A percentile compares a stretch with the other conserved stretches of the same genome.
Evolutionary conservation across 2,113 vertebrate species (phyloP).

Genomic region (Pollachius pollachius): DNA sequence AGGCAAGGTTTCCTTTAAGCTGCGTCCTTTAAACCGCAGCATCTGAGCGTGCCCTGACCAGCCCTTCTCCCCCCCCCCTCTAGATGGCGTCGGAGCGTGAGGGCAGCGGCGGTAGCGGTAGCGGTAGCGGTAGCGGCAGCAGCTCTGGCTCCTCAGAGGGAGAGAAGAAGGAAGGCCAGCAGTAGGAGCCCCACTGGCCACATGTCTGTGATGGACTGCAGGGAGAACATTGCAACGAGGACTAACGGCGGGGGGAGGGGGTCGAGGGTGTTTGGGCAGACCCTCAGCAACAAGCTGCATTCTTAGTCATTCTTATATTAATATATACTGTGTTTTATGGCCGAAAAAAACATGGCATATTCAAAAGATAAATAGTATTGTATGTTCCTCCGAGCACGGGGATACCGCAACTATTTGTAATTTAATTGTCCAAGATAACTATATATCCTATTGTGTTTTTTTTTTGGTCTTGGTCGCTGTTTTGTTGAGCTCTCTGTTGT

Average conservation of each 20-base stretch:
- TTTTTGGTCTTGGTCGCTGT: background rate
- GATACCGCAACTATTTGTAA: conserved; percentile 43
- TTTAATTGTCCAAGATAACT: conserved; percentile 44
- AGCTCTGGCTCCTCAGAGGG: conserved; percentile 80
- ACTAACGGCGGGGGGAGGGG: conserved; percentile 71
- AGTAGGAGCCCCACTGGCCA: conserved; percentile 68
- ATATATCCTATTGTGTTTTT: conserved; percentile 22
- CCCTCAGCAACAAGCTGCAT: conserved; percentile 74
- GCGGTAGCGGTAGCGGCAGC: conserved; percentile 69
- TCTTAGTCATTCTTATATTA: conserved; percentile 73
- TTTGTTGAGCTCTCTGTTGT: background rate
- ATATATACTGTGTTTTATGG: conserved; percentile 87
- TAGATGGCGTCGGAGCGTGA: conserved; percentile 97
- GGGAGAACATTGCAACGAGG: conserved; percentile 31
- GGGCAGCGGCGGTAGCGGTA: conserved; percentile 62
- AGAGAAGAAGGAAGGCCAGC: conserved; percentile 92
- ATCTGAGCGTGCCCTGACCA: background rate
- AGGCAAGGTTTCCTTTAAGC: no score
- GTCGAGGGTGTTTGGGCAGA: conserved; percentile 49
- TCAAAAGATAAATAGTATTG: conserved; percentile 58
- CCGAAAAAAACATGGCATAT: conserved; percentile 82
- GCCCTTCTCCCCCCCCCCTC: conserved; percentile 23
- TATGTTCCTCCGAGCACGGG: conserved; percentile 25
- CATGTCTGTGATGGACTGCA: conserved; percentile 39
- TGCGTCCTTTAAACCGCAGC: no score